Conservation (phyloP, 2,113 vertebrate species). For the Peromyscus maniculatus region DNA sequence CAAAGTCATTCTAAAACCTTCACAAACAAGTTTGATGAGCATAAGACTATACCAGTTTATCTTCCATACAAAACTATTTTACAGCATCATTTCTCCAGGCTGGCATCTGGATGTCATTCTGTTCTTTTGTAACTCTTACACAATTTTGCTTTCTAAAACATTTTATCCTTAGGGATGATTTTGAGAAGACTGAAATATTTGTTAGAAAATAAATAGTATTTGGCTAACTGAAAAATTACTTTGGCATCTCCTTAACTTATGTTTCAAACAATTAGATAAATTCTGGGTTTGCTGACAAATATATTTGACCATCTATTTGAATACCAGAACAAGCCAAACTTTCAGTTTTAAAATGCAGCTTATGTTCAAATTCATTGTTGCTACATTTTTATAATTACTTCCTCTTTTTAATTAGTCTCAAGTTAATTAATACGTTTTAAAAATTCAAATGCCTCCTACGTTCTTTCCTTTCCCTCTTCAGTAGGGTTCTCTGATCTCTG, state of each 20-base stretch:
- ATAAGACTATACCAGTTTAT: background rate
- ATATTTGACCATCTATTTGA: background rate
- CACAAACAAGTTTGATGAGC: background rate
- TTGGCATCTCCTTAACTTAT: background rate
- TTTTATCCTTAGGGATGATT: background rate
- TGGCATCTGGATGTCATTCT: background rate
- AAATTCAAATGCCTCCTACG: background rate
- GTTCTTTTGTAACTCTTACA: background rate
- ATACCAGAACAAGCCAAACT: background rate
- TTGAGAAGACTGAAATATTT: conserved; percentile 21
- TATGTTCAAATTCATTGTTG: background rate
- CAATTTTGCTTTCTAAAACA: conserved; percentile 18
- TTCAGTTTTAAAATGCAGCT: background rate
- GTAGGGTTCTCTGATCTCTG: background rate
- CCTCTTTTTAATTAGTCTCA: background rate
- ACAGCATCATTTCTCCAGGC: background rate
- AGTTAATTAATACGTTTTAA: background rate
- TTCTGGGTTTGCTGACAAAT: background rate
- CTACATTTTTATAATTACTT: conserved; percentile 7
- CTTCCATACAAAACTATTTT: background rate
- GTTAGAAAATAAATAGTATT: background rate
- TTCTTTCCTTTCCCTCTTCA: background rate
- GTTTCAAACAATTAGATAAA: conserved; percentile 6
- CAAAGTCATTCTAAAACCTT: background rate
- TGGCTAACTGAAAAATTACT: conserved; percentile 7